Percentiles rank a stretch among this genome's conserved stretches.
These are phyloP conservation scores for Sinosuthora webbiana DNA, from an alignment of 2,113 vertebrate species.

Conservation along the genomic window DNA sequence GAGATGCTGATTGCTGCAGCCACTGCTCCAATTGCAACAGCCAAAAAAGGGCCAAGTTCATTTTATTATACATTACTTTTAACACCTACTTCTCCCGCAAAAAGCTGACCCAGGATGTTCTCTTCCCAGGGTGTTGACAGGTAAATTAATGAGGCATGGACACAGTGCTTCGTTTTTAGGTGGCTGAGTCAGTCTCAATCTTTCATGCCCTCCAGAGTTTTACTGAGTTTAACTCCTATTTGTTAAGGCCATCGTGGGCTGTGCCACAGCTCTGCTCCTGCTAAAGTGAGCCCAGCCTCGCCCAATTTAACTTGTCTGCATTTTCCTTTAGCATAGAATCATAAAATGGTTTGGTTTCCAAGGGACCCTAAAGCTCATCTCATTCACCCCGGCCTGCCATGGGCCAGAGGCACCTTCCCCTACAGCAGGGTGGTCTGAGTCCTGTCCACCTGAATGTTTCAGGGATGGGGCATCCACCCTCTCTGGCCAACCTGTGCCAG, in stretches of 20 bases:
- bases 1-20: neutral
- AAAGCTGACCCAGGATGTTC: neutral
- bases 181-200: conserved; percentile 20
- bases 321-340: neutral
- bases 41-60: neutral
- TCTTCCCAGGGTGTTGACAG: conserved; percentile 36
- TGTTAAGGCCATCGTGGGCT: neutral
- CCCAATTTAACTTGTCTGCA: neutral
- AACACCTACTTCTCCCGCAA: neutral
- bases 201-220: conserved; percentile 9
- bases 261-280: neutral
- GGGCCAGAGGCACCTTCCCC: neutral
- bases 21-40: neutral
- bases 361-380: neutral
- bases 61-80: neutral
- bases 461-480: neutral
- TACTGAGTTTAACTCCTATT: neutral
- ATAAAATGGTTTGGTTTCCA: neutral
- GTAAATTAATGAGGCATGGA: conserved; percentile 38
- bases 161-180: neutral
- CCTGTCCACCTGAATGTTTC: neutral
- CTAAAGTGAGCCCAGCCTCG: neutral
- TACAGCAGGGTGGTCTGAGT: neutral
- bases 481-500: neutral
- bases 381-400: rapidly evolving